Percentiles rank a stretch among this genome's conserved stretches.
Conservation (phyloP, 2,113 vertebrate species). For the Variabilichromis moorii region DNA sequence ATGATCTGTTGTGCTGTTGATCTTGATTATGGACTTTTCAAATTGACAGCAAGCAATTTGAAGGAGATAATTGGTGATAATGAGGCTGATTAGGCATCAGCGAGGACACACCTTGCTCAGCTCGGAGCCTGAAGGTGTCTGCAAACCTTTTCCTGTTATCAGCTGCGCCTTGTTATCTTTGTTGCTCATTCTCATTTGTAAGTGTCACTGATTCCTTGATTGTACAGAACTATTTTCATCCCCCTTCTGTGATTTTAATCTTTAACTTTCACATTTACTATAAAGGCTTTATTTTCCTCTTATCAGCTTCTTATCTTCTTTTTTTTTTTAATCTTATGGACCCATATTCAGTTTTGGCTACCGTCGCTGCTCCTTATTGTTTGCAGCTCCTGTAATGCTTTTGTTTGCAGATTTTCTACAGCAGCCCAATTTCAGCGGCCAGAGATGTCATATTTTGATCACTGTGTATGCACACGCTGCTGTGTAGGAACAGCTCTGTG, state of each 20-base stretch:
- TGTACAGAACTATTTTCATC: neutral
- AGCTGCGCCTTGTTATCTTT: neutral
- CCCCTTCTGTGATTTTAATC: slow-evolving; percentile 3
- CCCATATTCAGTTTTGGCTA: neutral
- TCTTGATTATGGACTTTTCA: slow-evolving; percentile 41
- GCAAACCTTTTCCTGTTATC: neutral
- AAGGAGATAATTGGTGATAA: slow-evolving; percentile 50
- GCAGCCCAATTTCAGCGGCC: neutral
- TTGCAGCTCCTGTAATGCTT: neutral
- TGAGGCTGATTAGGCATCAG: slow-evolving; percentile 47
- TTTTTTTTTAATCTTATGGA: neutral
- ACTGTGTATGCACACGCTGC: neutral
- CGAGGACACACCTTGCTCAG: slow-evolving; percentile 6
- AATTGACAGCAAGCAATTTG: slow-evolving; percentile 42
- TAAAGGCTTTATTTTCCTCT: neutral
- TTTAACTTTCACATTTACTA: neutral
- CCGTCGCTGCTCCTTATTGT: neutral
- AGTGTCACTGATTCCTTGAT: slow-evolving; percentile 22
- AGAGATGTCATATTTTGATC: neutral
- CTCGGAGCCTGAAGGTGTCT: neutral
- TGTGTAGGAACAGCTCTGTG: neutral
- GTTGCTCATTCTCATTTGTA: slow-evolving; percentile 14
- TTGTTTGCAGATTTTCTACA: slow-evolving; percentile 14
- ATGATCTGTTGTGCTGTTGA: slow-evolving; percentile 40
- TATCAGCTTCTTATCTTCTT: neutral